Conservation (phyloP, 2,797 vertebrate species). For the Pelodytes ibericus region DNA sequence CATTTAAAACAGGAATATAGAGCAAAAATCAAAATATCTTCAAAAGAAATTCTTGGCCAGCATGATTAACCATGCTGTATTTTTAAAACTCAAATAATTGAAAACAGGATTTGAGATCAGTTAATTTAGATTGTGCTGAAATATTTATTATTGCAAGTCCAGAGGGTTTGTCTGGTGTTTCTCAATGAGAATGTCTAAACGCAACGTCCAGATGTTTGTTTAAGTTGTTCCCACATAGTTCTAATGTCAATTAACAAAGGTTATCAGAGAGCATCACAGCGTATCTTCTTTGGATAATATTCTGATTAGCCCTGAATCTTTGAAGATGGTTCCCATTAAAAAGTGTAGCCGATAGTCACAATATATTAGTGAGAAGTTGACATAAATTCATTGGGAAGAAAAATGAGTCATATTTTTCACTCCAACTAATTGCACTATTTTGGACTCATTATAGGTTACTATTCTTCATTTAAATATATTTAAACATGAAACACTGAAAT, state of each 20-base stretch:
- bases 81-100: constrained; percentile 93
- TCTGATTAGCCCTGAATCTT: constrained; percentile 79
- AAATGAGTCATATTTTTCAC: constrained; percentile 24
- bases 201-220: constrained; percentile 86
- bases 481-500: not conserved
- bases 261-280: constrained; percentile 94
- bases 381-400: constrained; percentile 41
- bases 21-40: constrained; percentile 76
- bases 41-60: constrained; percentile 83
- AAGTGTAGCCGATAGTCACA: constrained; percentile 73
- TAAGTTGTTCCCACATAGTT: constrained; percentile 84
- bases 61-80: constrained; percentile 91
- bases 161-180: constrained; percentile 85
- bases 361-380: constrained; percentile 58
- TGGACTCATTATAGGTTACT: not conserved
- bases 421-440: constrained; percentile 18
- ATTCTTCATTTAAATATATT: not conserved
- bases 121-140: constrained; percentile 82
- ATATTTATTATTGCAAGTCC: constrained; percentile 94
- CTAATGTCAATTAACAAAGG: constrained; percentile 87
- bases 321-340: constrained; percentile 85
- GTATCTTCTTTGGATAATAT: constrained; percentile 83
- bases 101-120: constrained; percentile 89
- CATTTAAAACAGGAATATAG: constrained; percentile 69
- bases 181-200: constrained; percentile 88